Evolutionary conservation across 1,140 invertebrate species (phyloP), one percentile per base, ranked within the genome.

Genomic region (Monochamus saltuarius): DNA sequence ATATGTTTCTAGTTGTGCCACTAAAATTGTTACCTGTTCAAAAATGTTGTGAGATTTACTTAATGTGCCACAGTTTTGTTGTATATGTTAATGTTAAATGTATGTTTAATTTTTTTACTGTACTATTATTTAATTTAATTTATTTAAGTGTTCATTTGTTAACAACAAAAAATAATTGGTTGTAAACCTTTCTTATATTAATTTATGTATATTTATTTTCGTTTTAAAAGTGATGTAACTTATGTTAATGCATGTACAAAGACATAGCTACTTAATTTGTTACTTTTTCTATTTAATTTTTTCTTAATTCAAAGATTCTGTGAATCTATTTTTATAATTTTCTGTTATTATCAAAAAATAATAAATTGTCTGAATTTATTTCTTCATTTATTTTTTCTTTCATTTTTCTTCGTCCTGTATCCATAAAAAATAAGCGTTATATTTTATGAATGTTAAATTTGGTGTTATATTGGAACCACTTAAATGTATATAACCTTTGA

Each of bases 231-330:
- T 65, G 59, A 61, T 64, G 51, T 59, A 45, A 58, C 53, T 54
- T 57, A 60, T 57, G 55, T 64, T 64, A 61, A 56, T 61, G 65
- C 65, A 59, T 67, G 62, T 65, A 67, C 65, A 67, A 67, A 67
- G 62, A 64, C 52, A 67, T 67, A 64, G 56, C 62, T 67, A 67
- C 62, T 67, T 67, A 64, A 66, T 67, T 66, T 66, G 61, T 66
- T 66, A 66, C 38, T 57, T 57, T 66, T 61, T 64, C 40, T 66
- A 66, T 64, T 56, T 66, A 66, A 61, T 57, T 66, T 62, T 60
- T 53, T 34, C 16, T 42, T 57, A 52, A 56, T 62, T 29, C 22
- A 29, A 63, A 52, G 64, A 66, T 66, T 66, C 64, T 59, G 56
- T 63, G 64, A 66, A 66, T 66, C 61, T 53, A 37, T 62, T 66